Conservation (phyloP, 2,797 vertebrate genomes). For the Anas georgica region DNA sequence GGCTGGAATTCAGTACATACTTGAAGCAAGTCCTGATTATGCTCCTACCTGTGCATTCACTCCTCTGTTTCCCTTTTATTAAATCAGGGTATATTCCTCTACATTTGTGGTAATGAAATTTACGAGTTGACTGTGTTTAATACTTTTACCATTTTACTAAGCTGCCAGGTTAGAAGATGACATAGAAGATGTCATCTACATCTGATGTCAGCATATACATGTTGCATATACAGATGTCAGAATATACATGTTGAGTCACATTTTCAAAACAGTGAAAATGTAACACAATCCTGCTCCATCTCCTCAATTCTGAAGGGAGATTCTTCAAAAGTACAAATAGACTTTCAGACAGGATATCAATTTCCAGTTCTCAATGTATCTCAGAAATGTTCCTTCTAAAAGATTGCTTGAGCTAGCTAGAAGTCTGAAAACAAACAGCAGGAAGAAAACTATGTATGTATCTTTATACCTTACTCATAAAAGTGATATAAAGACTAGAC, state of each 20-base stretch:
- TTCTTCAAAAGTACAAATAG: neutral
- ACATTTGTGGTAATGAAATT: conserved; percentile 26
- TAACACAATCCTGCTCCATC: neutral
- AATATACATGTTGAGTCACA: neutral
- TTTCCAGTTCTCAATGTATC: neutral
- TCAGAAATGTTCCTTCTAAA: neutral
- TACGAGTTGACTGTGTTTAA: conserved; percentile 13
- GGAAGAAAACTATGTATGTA: neutral
- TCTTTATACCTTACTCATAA: neutral
- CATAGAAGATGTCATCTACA: conserved; percentile 3
- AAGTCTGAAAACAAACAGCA: neutral
- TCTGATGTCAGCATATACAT: neutral
- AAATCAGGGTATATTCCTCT: conserved; percentile 31
- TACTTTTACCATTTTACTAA: conserved; percentile 36
- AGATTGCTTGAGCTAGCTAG: neutral
- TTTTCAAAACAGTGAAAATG: conserved; percentile 38
- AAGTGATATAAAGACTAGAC: neutral
- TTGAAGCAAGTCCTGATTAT: conserved; percentile 62
- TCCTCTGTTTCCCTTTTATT: conserved; percentile 40
- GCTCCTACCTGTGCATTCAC: conserved; percentile 26
- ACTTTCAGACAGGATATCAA: neutral
- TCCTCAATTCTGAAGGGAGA: neutral
- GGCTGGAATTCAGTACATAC: conserved; percentile 45
- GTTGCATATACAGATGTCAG: neutral
- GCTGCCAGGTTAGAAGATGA: conserved; percentile 25